Conservation (phyloP, 2,888 invertebrate genomes). For the Unio delphinus region DNA sequence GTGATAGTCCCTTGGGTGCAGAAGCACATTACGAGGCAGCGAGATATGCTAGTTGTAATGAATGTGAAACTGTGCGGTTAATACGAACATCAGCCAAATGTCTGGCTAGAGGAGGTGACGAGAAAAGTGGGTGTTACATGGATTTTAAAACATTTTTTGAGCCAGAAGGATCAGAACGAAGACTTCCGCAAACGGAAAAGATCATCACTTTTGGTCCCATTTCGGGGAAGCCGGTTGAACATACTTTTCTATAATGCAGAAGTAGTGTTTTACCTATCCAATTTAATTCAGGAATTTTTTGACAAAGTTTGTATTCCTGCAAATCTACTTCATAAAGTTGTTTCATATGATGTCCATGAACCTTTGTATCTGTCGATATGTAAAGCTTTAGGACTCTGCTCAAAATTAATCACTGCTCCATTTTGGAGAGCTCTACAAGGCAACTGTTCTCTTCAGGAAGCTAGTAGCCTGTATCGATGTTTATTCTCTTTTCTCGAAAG, state of each 20-base stretch:
- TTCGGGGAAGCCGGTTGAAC: constrained; percentile 3
- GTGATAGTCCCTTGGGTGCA: constrained; percentile 7
- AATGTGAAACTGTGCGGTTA: constrained; percentile 9
- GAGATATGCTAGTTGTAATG: constrained; percentile 3
- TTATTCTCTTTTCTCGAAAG: too few species aligned
- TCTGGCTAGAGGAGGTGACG: constrained; percentile 15
- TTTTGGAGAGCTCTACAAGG: too few species aligned
- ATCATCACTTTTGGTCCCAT: constrained; percentile 5
- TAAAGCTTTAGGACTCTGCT: too few species aligned
- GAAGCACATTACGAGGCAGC: constrained; percentile 6
- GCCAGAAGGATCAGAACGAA: background rate
- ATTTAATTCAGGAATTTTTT: background rate
- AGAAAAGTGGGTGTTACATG: constrained; percentile 13
- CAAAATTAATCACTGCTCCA: too few species aligned
- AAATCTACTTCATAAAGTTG: too few species aligned
- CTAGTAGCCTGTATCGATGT: too few species aligned
- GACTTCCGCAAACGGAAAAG: background rate
- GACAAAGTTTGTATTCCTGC: too few species aligned
- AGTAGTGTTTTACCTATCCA: background rate
- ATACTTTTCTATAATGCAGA: constrained; percentile 6
- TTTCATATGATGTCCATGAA: too few species aligned
- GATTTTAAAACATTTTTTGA: too few species aligned
- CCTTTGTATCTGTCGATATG: too few species aligned
- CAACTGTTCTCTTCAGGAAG: too few species aligned
- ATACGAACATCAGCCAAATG: constrained; percentile 16